Conservation (phyloP, 2,888 invertebrate species). For the Eucriotettix oculatus region DNA sequence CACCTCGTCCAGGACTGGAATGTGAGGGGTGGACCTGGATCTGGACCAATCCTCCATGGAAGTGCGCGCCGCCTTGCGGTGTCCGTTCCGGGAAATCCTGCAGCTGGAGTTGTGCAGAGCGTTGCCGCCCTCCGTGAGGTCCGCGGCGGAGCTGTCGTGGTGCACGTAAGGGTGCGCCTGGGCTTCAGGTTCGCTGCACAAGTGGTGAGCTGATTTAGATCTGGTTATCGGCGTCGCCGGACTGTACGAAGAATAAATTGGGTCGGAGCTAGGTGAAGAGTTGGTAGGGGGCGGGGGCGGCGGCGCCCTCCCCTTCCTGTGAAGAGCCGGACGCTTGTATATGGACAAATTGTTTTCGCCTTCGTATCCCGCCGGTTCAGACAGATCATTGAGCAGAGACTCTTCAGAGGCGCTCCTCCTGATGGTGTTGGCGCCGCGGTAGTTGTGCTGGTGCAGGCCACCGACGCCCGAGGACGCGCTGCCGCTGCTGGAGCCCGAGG, state of each 20-base stretch:
- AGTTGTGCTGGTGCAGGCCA: constrained; percentile 9
- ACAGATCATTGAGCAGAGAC: constrained; percentile 18
- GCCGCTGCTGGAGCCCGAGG: constrained; percentile 10
- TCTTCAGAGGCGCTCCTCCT: constrained; percentile 27
- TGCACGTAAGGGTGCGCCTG: neutral
- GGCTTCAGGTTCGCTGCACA: constrained; percentile 4
- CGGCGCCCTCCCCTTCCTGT: constrained; percentile 19
- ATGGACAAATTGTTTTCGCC: constrained; percentile 10
- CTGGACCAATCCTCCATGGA: constrained; percentile 9
- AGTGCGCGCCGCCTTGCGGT: neutral
- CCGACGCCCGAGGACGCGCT: constrained; percentile 10
- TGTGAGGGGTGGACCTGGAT: constrained; percentile 19
- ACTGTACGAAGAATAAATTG: constrained; percentile 1
- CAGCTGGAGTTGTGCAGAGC: neutral
- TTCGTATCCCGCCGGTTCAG: constrained; percentile 1
- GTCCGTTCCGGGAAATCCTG: neutral
- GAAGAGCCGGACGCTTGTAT: constrained; percentile 17
- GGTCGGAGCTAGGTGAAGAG: neutral
- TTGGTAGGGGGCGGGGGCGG: constrained; percentile 16
- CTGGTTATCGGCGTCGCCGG: constrained; percentile 14
- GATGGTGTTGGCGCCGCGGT: constrained; percentile 10
- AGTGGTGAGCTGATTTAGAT: constrained; percentile 18
- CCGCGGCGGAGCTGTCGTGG: neutral
- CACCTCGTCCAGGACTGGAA: constrained; percentile 17
- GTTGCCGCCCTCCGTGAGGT: neutral